phyloP scores from a whole-genome alignment of 2,113 vertebrate species.

The Lophius piscatorius region DNA sequence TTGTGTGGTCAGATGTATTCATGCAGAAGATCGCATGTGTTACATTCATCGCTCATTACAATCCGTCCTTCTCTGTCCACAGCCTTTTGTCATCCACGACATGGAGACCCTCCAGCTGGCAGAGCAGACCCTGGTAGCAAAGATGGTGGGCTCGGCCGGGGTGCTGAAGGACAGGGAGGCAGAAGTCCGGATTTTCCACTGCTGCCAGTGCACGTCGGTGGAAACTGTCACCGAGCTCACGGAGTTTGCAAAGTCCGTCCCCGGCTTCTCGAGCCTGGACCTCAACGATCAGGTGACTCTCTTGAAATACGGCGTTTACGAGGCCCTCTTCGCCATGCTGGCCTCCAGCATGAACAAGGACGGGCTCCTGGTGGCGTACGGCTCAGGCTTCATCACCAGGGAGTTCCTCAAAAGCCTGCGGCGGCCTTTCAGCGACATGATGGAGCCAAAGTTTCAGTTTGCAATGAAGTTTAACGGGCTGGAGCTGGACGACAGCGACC shows the following conservation, averaged over 20 bases:
- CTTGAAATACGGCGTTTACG: slow-evolving; percentile 94
- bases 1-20: slow-evolving; percentile 4
- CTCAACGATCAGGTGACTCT: slow-evolving; percentile 97
- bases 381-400: slow-evolving; percentile 93
- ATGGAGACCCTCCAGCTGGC: slow-evolving; percentile 97
- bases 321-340: slow-evolving; percentile 96
- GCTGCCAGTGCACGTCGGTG: slow-evolving; percentile 95
- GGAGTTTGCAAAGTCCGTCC: slow-evolving; percentile 96
- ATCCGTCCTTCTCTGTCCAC: slow-evolving; percentile 8
- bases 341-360: slow-evolving; percentile 99
- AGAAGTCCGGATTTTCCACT: slow-evolving; percentile 95
- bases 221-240: slow-evolving; percentile 96
- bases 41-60: neutral
- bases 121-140: slow-evolving; percentile 93
- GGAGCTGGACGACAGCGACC: slow-evolving; percentile 95
- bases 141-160: slow-evolving; percentile 85
- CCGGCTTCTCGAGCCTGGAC: slow-evolving; percentile 90
- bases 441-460: slow-evolving; percentile 99
- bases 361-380: slow-evolving; percentile 94
- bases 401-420: slow-evolving; percentile 98
- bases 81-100: slow-evolving; percentile 98
- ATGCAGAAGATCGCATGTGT: too few relatives aligned
- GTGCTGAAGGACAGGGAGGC: slow-evolving; percentile 90
- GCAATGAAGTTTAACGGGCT: slow-evolving; percentile 97
- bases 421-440: slow-evolving; percentile 94